Evolutionary conservation across 2,113 vertebrate species (phyloP).

Genomic region (Zapus hudsonius): DNA sequence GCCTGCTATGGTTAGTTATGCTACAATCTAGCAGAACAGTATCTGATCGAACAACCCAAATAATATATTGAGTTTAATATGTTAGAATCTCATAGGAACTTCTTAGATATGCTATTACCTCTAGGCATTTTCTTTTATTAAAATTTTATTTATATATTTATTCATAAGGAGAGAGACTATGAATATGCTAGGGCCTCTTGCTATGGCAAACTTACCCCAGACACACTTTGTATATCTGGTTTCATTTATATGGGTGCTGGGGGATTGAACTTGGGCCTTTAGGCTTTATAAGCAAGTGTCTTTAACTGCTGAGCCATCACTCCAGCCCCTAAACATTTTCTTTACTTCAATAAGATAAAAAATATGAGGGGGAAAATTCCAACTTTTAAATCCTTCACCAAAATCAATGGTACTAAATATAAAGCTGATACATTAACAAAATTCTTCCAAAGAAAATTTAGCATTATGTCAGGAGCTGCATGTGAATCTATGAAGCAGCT

Average conservation of each 20-base stretch:
- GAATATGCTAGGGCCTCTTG: no score
- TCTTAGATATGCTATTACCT: constrained; percentile 28
- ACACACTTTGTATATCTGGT: no score
- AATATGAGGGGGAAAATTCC: neutral
- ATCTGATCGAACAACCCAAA: neutral
- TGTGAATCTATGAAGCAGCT: neutral
- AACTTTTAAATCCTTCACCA: constrained; percentile 31
- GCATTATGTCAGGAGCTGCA: neutral
- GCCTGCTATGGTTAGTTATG: neutral
- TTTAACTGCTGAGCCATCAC: neutral
- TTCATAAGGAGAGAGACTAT: neutral
- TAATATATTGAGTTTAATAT: constrained; percentile 1
- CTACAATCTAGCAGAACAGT: constrained; percentile 16
- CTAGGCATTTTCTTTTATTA: constrained; percentile 3
- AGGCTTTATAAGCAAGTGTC: neutral
- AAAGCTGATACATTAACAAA: constrained; percentile 9
- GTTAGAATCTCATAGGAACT: neutral
- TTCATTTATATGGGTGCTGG: no score
- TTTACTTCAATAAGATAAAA: constrained; percentile 36
- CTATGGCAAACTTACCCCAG: no score
- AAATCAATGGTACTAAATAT: constrained; percentile 28
- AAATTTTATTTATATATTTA: neutral
- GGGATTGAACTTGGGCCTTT: no score
- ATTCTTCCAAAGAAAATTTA: neutral
- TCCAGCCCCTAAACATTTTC: neutral